Base-by-base conservation (phyloP, 1,140 invertebrate species). In the Bombus polaris region DNA sequence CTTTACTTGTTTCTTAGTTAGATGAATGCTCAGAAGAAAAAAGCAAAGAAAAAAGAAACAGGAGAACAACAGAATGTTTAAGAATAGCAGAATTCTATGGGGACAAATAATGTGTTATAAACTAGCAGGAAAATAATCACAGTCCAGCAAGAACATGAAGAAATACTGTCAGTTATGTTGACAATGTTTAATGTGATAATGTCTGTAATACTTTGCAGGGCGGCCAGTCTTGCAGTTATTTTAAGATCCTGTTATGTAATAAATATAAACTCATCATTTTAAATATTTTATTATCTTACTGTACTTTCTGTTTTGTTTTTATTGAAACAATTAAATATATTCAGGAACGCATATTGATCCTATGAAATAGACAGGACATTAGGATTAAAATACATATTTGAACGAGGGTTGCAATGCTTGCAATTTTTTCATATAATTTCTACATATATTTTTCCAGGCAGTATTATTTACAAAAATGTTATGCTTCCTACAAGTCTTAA, bases 401-500 rank as follows among this genome's bases (percentile, higher is more conserved):
- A 87, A 72, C 53, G 53, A 83, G 65, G 39, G 47, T 83, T 77
- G 59, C 62, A 70, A 82, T 39, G 68, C 92, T 89, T 72, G 89
- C 87, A 75, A 86, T 89, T 88, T n/a, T n/a, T 84, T 76, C 82
- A 88, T 81, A 91, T 92, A 92, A 92, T 92, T 90, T 93, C 84
- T 94, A 92, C 92, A 93, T 91, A 92, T 92, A 92, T 94, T 91
- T 93, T 92, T 86, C 91, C 88, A 93, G 92, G 89, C 92, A 94
- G 91, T 90, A 93, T 92, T 94, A 94, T 94, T 94, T 93, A 94
- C 93, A 94, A 94, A 94, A 94, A 94, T 93, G 91, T 94, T 94
- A 87, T 92, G 92, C 87, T 92, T 89, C 91, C 88, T 93, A 94
- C 90, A 78, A 94, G 92, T 94, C 93, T 94, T 93, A 87, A 93